Percentiles rank a stretch among this genome's conserved stretches.
phyloP scores from a whole-genome alignment of 2,113 vertebrate species.

The Microcebus griseorufus region DNA sequence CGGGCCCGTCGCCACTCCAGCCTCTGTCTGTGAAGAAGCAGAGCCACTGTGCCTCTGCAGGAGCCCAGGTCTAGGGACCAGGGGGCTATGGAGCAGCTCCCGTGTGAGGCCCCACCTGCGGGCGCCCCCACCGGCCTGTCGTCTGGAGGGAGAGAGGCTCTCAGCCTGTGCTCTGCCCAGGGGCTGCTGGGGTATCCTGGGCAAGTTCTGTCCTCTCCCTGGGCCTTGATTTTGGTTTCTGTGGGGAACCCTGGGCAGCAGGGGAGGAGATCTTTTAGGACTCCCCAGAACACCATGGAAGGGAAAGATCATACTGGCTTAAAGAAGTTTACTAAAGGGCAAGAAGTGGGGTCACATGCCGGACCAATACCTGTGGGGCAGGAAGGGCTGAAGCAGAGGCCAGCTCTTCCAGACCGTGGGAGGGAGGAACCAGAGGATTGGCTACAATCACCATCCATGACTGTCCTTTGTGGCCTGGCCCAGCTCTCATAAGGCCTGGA shows the following conservation, averaged over 20 bases:
- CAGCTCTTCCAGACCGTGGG: neutral
- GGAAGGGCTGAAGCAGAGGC: neutral
- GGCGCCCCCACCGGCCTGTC: neutral
- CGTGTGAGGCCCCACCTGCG: neutral
- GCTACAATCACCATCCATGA: rapidly evolving
- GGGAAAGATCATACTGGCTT: neutral
- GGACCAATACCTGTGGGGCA: no score
- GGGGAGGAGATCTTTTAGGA: neutral
- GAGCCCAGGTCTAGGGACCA: neutral
- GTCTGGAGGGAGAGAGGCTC: neutral
- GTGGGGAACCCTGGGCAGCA: neutral
- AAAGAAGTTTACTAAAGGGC: neutral
- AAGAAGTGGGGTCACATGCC: neutral
- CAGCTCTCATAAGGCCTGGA: neutral
- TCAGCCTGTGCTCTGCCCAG: neutral
- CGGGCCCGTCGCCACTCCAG: neutral
- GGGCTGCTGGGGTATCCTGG: neutral
- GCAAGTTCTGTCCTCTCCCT: neutral
- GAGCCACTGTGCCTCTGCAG: no score
- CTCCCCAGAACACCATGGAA: neutral
- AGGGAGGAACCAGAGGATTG: neutral
- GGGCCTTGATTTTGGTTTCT: neutral
- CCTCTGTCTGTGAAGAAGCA: neutral
- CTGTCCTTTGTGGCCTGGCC: no score
- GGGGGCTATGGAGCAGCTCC: rapidly evolving